These are phyloP conservation scores for Apoderus coryli DNA, from an alignment of 2,888 invertebrate species.

Conservation along the genomic window DNA sequence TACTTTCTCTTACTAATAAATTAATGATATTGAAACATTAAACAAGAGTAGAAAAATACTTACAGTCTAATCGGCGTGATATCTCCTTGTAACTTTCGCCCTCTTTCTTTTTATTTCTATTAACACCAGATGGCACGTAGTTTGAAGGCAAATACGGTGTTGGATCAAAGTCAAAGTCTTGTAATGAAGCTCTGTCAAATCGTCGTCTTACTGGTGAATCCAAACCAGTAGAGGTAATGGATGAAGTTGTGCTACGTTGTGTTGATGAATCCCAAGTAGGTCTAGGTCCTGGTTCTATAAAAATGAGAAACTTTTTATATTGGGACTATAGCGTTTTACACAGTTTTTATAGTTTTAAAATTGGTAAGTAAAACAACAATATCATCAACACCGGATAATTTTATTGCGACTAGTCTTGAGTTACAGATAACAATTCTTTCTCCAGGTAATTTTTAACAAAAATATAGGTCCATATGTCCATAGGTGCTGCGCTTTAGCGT, in stretches of 20 bases:
- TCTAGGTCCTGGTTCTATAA: constrained; percentile 37
- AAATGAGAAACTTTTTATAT: no score
- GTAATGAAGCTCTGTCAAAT: constrained; percentile 16
- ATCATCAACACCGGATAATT: no score
- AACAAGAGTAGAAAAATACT: constrained; percentile 17
- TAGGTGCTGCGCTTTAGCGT: no score
- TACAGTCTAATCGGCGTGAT: constrained; percentile 30
- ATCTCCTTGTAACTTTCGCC: constrained; percentile 31
- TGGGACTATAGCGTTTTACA: no score
- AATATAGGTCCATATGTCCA: no score
- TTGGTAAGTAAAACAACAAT: no score
- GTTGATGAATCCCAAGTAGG: constrained; percentile 32
- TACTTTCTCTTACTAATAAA: no score
- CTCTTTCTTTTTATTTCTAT: constrained; percentile 29
- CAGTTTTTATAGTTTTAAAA: no score
- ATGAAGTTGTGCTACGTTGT: constrained; percentile 16
- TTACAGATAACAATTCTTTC: no score
- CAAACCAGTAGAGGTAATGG: constrained; percentile 7
- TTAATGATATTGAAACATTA: neutral
- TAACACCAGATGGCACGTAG: constrained; percentile 19
- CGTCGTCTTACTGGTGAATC: constrained; percentile 17
- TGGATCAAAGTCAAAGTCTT: constrained; percentile 21
- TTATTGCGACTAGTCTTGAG: no score
- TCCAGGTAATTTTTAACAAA: no score
- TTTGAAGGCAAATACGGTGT: constrained; percentile 22